phyloP scores from a whole-genome alignment of 2,113 vertebrate species.

The Brachyhypopomus gauderio region DNA sequence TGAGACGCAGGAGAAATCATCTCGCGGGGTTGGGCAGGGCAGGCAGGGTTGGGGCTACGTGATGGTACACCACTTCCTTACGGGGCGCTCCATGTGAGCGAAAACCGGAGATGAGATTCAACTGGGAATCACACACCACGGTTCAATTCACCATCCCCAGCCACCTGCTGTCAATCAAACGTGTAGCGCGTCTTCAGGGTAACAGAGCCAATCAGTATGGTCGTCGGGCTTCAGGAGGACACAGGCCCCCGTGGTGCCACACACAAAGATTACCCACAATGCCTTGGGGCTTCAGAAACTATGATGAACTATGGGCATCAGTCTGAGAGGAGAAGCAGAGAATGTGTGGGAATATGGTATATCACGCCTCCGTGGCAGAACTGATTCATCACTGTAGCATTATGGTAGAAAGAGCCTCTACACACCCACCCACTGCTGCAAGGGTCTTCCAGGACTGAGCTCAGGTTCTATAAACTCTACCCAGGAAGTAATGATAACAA shows the following conservation, averaged over 20 bases:
- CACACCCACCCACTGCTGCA: constrained; percentile 34
- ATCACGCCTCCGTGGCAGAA: neutral
- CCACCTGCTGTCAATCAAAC: constrained; percentile 51
- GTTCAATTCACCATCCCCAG: constrained; percentile 52
- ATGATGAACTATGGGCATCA: no score
- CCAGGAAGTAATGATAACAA: constrained; percentile 57
- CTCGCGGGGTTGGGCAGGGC: neutral
- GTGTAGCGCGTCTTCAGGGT: constrained; percentile 20
- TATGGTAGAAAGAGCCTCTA: neutral
- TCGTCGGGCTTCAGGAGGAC: constrained; percentile 14
- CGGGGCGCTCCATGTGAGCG: constrained; percentile 40
- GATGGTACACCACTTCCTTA: constrained; percentile 29
- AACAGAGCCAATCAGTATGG: constrained; percentile 21
- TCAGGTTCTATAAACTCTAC: constrained; percentile 50
- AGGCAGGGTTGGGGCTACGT: constrained; percentile 2
- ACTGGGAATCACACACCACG: constrained; percentile 49
- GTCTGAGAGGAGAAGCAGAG: neutral
- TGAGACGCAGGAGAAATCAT: constrained; percentile 48
- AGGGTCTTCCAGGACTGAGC: constrained; percentile 35
- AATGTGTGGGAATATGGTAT: neutral
- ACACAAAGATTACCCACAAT: neutral
- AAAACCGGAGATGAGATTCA: constrained; percentile 44
- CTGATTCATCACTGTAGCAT: constrained; percentile 2
- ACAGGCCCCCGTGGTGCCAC: neutral
- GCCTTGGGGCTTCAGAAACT: no score